Percentiles rank a stretch among this genome's conserved stretches.
Evolutionary conservation across 2,797 vertebrate species (phyloP).

Genomic region (Anabas testudineus): DNA sequence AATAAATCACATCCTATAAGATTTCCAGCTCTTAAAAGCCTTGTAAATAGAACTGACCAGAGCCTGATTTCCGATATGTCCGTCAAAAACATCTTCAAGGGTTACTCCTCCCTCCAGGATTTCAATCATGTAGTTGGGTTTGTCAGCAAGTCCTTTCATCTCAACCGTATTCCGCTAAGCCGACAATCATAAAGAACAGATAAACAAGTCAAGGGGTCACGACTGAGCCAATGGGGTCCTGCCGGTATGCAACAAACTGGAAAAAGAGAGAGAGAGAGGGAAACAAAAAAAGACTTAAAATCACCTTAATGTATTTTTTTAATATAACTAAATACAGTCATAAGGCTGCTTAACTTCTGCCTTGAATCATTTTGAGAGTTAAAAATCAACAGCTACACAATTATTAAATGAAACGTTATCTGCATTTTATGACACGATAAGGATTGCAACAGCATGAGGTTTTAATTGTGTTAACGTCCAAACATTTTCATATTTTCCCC

Average conservation of each 20-base stretch:
- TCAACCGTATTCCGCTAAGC: constrained; percentile 99
- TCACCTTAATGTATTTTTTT: neutral
- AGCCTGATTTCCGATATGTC: constrained; percentile 95
- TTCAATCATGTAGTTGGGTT: constrained; percentile 95
- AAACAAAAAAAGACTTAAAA: neutral
- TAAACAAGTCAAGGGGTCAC: constrained; percentile 88
- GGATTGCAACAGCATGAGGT: no score
- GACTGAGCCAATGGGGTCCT: constrained; percentile 96
- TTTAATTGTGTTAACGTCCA: no score
- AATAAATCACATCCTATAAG: neutral
- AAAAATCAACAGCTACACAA: neutral
- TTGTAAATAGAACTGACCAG: constrained; percentile 84
- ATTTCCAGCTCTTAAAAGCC: neutral
- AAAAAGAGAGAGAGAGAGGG: constrained; percentile 25
- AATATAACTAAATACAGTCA: neutral
- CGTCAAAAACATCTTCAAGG: constrained; percentile 93
- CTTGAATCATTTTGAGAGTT: neutral
- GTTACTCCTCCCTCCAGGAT: constrained; percentile 94
- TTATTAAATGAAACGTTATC: neutral
- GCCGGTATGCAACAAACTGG: constrained; percentile 99
- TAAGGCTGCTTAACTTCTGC: neutral
- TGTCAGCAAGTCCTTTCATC: constrained; percentile 99
- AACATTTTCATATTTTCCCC: no score
- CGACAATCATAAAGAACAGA: constrained; percentile 99
- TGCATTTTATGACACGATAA: neutral